Evolutionary conservation across 92 coral and sea anemone species (phyloP), one percentile per base, ranked within the genome.

Genomic region (Parazoanthus atlanticus): DNA sequence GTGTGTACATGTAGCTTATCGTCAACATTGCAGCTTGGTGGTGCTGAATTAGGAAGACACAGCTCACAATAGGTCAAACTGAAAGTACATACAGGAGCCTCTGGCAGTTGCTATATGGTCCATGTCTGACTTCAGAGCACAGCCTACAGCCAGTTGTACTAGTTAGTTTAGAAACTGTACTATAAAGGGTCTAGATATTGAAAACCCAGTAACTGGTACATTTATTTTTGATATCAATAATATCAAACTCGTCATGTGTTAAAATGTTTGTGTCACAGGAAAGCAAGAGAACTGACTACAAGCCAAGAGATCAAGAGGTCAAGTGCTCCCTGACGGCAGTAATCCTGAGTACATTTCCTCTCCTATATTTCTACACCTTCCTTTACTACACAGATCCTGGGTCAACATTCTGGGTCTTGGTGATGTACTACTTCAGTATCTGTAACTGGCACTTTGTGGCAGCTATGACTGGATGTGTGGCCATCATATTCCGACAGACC

Each of bases 371-470:
- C 92, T 97, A 91, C 82, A 97, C 98, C 56, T 97, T 97, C 86
- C 94, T 97, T 30, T 97, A 91, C 92, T 97, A 97, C 93, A 97
- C 99, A 2, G 99, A 97, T 90, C 81, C 93, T 32, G 96, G 99
- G 43, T 95, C 99, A 0, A 90, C 94, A 2, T 97, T 95, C 91
- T 93, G 93, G 88, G 99, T 97, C 33, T 88, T 97, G n/a, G 89
- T 97, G 30, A 89, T 94, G 97, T 97, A 97, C 84, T 92, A 92
- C 89, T 87, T 95, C 16, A 86, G 98, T 82, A 89, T 95, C 49
- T 76, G 91, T 6, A 92, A 93, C 67, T 90, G 92, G 47, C 99
- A 97, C 78, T 46, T 91, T 61, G 82, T 74, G 26, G 96, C 99
- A 64, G 91, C 98, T 16, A 10, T 95, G 28, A 74, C 89, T 72